A percentile compares a stretch with the other conserved stretches of the same genome.
Conservation (phyloP, 2,888 invertebrate species). For the Digitonthophagus gazella region DNA sequence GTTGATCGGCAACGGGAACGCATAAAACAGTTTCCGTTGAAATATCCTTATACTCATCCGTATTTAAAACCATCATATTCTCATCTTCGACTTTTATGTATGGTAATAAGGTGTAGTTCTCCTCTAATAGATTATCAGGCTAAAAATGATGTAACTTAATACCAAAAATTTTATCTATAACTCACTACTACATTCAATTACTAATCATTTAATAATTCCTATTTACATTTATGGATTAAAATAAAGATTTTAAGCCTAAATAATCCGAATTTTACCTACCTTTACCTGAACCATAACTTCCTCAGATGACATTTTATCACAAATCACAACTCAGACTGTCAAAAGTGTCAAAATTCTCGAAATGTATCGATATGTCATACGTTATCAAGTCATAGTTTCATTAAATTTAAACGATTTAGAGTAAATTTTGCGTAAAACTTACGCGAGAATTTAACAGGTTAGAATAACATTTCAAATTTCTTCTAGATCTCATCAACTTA, state of each 20-base stretch:
- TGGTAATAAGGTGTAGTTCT: constrained; percentile 25
- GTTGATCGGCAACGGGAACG: constrained; percentile 24
- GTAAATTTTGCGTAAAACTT: neutral
- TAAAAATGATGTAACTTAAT: constrained; percentile 11
- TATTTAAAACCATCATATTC: constrained; percentile 25
- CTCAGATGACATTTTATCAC: constrained; percentile 24
- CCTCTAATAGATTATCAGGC: constrained; percentile 25
- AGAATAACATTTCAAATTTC: constrained; percentile 17
- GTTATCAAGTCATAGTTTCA: too few species aligned
- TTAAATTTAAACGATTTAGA: too few species aligned
- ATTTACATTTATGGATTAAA: neutral
- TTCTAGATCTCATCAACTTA: constrained; percentile 11
- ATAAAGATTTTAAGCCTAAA: neutral
- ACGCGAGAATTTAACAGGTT: constrained; percentile 18
- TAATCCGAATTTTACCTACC: constrained; percentile 15
- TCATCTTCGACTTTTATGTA: constrained; percentile 26
- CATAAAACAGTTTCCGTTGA: constrained; percentile 24
- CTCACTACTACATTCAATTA: neutral
- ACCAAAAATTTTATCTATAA: neutral
- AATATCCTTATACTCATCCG: constrained; percentile 20
- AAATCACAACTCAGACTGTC: neutral
- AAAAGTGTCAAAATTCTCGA: neutral
- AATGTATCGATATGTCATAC: neutral
- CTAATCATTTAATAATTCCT: constrained; percentile 18
- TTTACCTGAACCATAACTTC: constrained; percentile 26